Base-by-base conservation (phyloP, 2,888 invertebrate species). In the Hydropsyche betteni region DNA sequence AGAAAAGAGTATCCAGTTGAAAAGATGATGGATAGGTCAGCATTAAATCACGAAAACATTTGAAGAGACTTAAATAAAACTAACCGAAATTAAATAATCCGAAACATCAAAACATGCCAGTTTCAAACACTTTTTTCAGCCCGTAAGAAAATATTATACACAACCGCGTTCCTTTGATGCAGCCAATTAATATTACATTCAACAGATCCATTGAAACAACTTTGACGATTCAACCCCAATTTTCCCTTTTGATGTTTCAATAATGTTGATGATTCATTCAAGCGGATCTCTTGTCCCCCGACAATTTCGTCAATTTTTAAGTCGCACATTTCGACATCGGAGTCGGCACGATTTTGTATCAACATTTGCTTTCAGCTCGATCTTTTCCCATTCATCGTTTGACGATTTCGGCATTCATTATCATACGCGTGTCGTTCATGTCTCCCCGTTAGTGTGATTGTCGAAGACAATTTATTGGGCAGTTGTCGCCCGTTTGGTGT, bases 61-160 rank as follows among this genome's bases (percentile, higher is more conserved):
- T 64, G 64, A 64, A 64, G 64, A 34, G 34, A 36, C 64, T 10
- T 55, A 44, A 44, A 44, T 44, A 8, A 44, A 44, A 44, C 12
- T 64, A 33, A 36, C 33, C 64, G 64, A 64, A 64, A n/a, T 64
- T 36, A 64, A 64, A 64, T 64, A 64, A 64, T 64, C 64, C 34
- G 36, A 64, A 64, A 64, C 64, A 64, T 64, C 64, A 64, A 64
- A 55, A 55, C 55, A 14, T n/a, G 55, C 55, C 10, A n/a, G 10
- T 51, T 51, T 51, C 51, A 51, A 51, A n/a, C n/a, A 12, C 51
- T 8, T 55, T 16, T n/a, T n/a, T 55, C 55, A n/a, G n/a, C 10
- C 1, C n/a, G 12, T 1, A 55, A 55, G n/a, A 6, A n/a, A 55
- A 55, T 55, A 1, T n/a, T 55, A 8, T 14, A n/a, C n/a, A 2